Conservation (phyloP, 2,113 vertebrate species). For the Eleginops maclovinus region DNA sequence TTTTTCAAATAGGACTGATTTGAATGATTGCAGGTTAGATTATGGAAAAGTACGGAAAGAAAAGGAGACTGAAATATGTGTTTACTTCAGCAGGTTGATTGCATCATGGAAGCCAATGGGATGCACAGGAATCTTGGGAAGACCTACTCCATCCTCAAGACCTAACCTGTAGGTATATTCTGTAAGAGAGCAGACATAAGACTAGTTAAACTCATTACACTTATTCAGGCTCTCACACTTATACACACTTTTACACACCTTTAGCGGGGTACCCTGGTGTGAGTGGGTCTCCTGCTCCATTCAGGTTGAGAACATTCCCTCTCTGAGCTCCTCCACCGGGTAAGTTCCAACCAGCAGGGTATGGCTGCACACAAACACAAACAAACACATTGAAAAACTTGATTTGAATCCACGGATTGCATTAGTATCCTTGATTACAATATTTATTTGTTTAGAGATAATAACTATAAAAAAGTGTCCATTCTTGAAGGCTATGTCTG, state of each 20-base stretch:
- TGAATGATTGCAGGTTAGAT: neutral
- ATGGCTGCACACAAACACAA: slow-evolving; percentile 75
- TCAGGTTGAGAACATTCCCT: slow-evolving; percentile 94
- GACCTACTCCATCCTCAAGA: slow-evolving; percentile 88
- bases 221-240: too few relatives aligned
- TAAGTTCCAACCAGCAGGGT: slow-evolving; percentile 95
- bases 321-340: slow-evolving; percentile 91
- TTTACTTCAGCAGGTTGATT: slow-evolving; percentile 87
- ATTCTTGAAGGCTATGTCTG: neutral
- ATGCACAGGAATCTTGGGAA: slow-evolving; percentile 94
- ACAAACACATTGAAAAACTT: slow-evolving; percentile 12
- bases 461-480: neutral
- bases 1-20: neutral
- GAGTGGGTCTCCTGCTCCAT: slow-evolving; percentile 94
- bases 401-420: neutral
- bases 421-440: neutral
- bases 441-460: neutral
- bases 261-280: slow-evolving; percentile 98
- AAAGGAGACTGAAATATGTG: neutral
- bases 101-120: slow-evolving; percentile 94
- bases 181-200: slow-evolving; percentile 66
- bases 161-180: slow-evolving; percentile 90
- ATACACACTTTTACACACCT: slow-evolving; percentile 80
- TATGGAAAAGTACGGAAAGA: neutral
- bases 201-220: neutral